Base-by-base conservation (phyloP, 2,888 invertebrate genomes). In the Troides aeacus region DNA sequence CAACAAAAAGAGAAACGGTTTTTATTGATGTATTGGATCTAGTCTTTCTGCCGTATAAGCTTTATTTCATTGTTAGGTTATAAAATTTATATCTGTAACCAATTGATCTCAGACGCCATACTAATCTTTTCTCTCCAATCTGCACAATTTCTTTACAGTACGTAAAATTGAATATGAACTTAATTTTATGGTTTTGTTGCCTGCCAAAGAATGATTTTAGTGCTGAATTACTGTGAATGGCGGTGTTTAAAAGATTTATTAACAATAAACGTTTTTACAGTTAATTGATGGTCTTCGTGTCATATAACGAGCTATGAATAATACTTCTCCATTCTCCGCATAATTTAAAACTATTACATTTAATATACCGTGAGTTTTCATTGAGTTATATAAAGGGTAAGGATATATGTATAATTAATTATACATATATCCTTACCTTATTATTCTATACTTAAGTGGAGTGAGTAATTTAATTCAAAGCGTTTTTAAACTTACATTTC, bases 141-240 rank as follows among this genome's bases (percentile, higher is more conserved):
- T 70, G 62, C 62, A 66, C 69, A 66, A 70, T 66, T 59, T 58
- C 39, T 63, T 64, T n/a, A 60, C 70, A 60, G 63, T n/a, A 59
- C 63, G 66, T 70, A 56, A 66, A 70, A 56, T 70, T 70, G 53
- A 66, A 60, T 66, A 60, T 59, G 63, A 66, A 63, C 53, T 17
- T 70, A 70, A 70, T 66, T 70, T 70, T 66, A 70, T 66, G 56
- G 66, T 66, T 70, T 63, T 66, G 66, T 64, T 64, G 66, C 59
- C 70, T 70, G 66, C 56, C 62, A 57, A 46, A 70, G 50, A 70
- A 64, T 66, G 66, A 70, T 66, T 70, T 66, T 64, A 66, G 56
- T 60, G 63, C 42, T 66, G 66, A 66, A 66, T 66, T 66, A 24
- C 66, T 66, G 66, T 70, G 39, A 57, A 60, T 53, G 42, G 63